These are phyloP conservation scores for Caenorhabditis sp. DNA, from an alignment of 2,888 invertebrate species.

Conservation along the genomic window DNA sequence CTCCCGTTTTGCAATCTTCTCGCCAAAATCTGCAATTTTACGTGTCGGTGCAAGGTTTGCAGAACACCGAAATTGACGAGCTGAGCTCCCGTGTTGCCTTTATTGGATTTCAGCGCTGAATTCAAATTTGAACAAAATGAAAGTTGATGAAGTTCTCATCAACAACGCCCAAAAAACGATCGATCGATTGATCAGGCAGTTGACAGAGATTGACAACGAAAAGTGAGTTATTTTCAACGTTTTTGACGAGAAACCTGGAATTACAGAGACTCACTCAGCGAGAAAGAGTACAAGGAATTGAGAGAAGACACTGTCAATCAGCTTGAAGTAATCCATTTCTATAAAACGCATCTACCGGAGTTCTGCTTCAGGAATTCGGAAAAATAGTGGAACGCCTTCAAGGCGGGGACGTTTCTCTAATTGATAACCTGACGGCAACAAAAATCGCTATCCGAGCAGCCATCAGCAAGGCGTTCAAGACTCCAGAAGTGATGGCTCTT, in stretches of 20 bases:
- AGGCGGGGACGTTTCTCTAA: slow-evolving; percentile 59
- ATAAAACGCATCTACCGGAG: not conserved
- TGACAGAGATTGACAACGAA: slow-evolving; percentile 85
- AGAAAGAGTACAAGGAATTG: slow-evolving; percentile 84
- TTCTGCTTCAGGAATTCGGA: slow-evolving; percentile 83
- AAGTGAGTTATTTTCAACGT: slow-evolving; percentile 80
- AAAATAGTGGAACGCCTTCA: slow-evolving; percentile 79
- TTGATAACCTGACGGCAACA: slow-evolving; percentile 62
- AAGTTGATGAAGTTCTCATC: slow-evolving; percentile 80
- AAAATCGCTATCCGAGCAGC: slow-evolving; percentile 84
- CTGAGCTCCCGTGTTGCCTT: not conserved
- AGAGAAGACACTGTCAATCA: slow-evolving; percentile 86
- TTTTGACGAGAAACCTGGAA: not conserved
- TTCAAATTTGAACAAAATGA: slow-evolving; percentile 4
- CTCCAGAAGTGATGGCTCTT: slow-evolving; percentile 86
- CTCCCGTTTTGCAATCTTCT: too few species aligned
- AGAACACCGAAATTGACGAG: too few species aligned
- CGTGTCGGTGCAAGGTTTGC: too few species aligned
- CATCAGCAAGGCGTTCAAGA: slow-evolving; percentile 86
- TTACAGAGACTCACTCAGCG: slow-evolving; percentile 83
- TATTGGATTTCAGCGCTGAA: not conserved
- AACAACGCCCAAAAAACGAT: slow-evolving; percentile 84
- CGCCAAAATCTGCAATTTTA: too few species aligned
- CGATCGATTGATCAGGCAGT: slow-evolving; percentile 84
- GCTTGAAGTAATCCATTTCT: slow-evolving; percentile 64